A percentile compares a stretch with the other conserved stretches of the same genome.
Evolutionary conservation across 2,888 invertebrate species (phyloP).

Genomic region (Dermolepida albohirtum): DNA sequence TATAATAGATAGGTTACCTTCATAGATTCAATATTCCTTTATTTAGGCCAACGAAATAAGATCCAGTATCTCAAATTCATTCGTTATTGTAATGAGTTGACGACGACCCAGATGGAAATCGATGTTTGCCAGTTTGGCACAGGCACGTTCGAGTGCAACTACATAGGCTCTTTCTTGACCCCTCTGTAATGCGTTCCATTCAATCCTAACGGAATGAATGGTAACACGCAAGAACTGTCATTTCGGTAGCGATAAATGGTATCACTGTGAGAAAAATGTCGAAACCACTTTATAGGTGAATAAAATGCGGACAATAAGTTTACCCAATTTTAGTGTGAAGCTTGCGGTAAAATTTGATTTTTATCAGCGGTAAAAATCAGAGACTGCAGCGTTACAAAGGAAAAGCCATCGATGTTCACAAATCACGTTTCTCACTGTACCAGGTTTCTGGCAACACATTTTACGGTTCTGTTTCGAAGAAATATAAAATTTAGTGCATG

Average conservation of each 20-base stretch:
- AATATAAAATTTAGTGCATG: no score
- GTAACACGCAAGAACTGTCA: slow-evolving; percentile 16
- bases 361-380: slow-evolving; percentile 21
- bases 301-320: slow-evolving; percentile 31
- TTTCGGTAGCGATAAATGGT: slow-evolving; percentile 28
- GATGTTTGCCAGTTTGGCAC: slow-evolving; percentile 7
- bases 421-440: slow-evolving; percentile 1
- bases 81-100: slow-evolving; percentile 19
- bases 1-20: no score
- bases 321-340: slow-evolving; percentile 23
- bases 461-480: slow-evolving; percentile 4
- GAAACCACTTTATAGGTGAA: slow-evolving; percentile 24
- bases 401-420: background rate
- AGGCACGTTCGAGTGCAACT: slow-evolving; percentile 12
- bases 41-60: background rate
- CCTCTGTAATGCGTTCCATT: slow-evolving; percentile 27
- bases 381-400: slow-evolving; percentile 10
- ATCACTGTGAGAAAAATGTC: slow-evolving; percentile 5
- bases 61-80: background rate
- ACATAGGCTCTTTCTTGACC: slow-evolving; percentile 11
- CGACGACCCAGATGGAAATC: slow-evolving; percentile 11
- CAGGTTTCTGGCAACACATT: background rate
- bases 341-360: slow-evolving; percentile 18
- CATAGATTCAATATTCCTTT: background rate
- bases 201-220: slow-evolving; percentile 13